Evolutionary conservation across 2,113 vertebrate genomes (phyloP).

Genomic region (Lipophrys pholis): DNA sequence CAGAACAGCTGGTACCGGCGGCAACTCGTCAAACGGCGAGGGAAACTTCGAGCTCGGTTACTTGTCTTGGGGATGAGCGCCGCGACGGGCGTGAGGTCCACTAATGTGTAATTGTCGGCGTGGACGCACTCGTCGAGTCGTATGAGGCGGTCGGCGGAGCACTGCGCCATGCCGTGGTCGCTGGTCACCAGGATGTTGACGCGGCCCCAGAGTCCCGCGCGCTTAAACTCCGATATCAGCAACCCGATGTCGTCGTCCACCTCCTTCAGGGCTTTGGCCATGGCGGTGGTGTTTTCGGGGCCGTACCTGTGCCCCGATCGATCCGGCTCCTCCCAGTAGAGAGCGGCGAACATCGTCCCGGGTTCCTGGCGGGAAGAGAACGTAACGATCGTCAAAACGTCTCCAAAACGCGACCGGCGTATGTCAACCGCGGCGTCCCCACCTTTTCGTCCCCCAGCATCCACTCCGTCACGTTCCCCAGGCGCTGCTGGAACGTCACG

Average conservation of each 20-base stretch:
- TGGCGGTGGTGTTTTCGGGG: constrained; percentile 85
- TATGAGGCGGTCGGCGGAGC: constrained; percentile 88
- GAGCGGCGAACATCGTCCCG: constrained; percentile 82
- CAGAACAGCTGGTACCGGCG: no score
- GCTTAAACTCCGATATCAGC: constrained; percentile 85
- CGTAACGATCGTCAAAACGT: no score
- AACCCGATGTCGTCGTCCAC: constrained; percentile 88
- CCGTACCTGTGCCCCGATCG: constrained; percentile 88
- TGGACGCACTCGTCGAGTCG: constrained; percentile 86
- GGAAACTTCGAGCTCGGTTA: no score
- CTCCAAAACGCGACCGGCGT: no score
- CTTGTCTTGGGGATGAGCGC: constrained; percentile 88
- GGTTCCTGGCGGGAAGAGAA: constrained; percentile 42
- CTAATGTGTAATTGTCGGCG: constrained; percentile 81
- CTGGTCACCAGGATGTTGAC: constrained; percentile 93
- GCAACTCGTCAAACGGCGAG: no score
- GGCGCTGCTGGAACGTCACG: constrained; percentile 85
- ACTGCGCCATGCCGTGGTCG: constrained; percentile 97
- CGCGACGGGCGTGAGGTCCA: constrained; percentile 88
- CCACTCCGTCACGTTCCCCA: constrained; percentile 84
- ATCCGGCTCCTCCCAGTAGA: constrained; percentile 98
- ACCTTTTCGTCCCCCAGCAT: constrained; percentile 76
- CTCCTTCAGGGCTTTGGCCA: constrained; percentile 84
- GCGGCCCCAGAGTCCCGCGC: constrained; percentile 86
- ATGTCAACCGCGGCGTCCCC: no score